Evolutionary conservation across 2,113 vertebrate species (phyloP), one percentile per base, ranked within the genome.

Genomic region (Alectura lathami): DNA sequence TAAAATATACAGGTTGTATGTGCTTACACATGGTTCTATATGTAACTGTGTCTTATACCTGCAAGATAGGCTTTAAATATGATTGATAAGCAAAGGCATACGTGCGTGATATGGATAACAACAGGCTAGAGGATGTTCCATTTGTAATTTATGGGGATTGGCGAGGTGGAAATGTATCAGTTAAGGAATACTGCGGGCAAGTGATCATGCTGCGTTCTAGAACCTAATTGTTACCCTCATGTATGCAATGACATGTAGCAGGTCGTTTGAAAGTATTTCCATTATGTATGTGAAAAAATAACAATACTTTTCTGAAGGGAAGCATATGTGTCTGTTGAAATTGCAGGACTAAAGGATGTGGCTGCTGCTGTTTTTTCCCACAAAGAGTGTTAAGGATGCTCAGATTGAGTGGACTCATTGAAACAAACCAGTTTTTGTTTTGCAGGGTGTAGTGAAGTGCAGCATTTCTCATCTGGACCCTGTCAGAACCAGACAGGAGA

Each of bases 21-120:
- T 5, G 3, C 8, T 38, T 76, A 54, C 0, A 0, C 6, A 27
- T 66, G 17, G 3, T 43, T 66, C 22, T 88, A 0, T 34, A 17
- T 8, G 1, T 50, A 42, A 13, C 8, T 40, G 11, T 45, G 36
- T 42, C 23, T 38, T 60, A 27, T 15, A 15, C 11, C 6, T 45
- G 50, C 50, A 53, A 53, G 29, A 53, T 15, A 53, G 26, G 50
- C 50, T 53, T 53, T 53, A 53, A 53, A 53, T 53, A 4, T 17
- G 32, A 20, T 23, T 64, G 32, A 12, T 68, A 68, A 32, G 14
- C 10, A 16, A 36, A 59, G 10, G 3, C 63, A 2, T 9, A 8
- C 45, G 27, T 57, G 32, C 38, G 83, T 92, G 9, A 13, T 64
- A 27, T 1, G 2, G 27, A 3, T 67, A 30, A 12, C 32, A 47